Base-by-base conservation (phyloP, 1,140 invertebrate species). In the Sminthurinus signatus region DNA sequence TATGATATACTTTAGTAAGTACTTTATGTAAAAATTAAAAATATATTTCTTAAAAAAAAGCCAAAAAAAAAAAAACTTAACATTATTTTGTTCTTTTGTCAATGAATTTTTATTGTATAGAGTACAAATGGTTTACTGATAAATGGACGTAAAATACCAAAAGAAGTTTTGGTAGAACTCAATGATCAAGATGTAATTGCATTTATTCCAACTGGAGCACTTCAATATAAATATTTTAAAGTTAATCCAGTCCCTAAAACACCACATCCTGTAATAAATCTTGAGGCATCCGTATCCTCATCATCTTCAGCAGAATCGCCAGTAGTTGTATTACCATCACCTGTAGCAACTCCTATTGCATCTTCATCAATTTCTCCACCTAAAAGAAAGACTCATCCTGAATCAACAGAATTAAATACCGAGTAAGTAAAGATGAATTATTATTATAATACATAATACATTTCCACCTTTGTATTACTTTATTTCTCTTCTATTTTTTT, bases 91-190 rank as follows among this genome's bases (percentile, higher is more conserved):
- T 3, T 21, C 54, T 27, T 14, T 27, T n/a, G n/a, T n/a, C 19
- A 5, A 14, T 39, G 17, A 54, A 28, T n/a, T n/a, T 46, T 42
- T 29, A 10, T 54, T 63, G 25, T 55, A 50, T 31, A 70, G 68
- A 70, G 68, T 61, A 66, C 68, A 50, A 70, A 70, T 58, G 68
- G 68, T 19, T 8, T 70, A 14, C 51, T 50, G 10, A 23, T 70
- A 2, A 70, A 70, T 31, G 50, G 43, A 2, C n/a, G 10, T 19
- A 56, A 48, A 28, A 28, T 70, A 39, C 28, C 14, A 15, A 60
- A 59, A 36, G 39, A 56, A 19, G 21, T 32, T n/a, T 31, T 32
- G n/a, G 2, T 55, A 1, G 55, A 59, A 17, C 50, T 70, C 10
- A 29, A 51, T 27, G 60, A 70, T 29, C 8, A 32, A 17, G 68